Percentiles rank a stretch among this genome's conserved stretches.
phyloP scores from a whole-genome alignment of 2,113 vertebrate genomes.

The Cynocephalus volans region DNA sequence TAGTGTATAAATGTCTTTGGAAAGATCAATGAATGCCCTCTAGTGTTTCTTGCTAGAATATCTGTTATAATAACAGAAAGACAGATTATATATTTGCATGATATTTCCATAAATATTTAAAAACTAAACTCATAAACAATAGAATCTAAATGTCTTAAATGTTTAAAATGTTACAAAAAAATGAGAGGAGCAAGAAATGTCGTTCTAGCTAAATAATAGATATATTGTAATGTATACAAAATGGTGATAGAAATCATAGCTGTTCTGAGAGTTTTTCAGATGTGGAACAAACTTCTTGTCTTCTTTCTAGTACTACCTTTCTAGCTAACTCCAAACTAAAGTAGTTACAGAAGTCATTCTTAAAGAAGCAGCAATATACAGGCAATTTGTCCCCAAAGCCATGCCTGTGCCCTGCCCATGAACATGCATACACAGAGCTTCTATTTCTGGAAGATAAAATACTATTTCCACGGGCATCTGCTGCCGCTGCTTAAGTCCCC shows the following conservation, averaged over 20 bases:
- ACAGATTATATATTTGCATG: background rate
- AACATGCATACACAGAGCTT: background rate
- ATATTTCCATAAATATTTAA: conserved; percentile 54
- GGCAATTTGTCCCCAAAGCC: background rate
- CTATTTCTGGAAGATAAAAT: background rate
- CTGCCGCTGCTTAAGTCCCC: background rate
- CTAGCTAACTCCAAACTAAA: conserved; percentile 5
- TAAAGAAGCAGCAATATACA: conserved; percentile 15
- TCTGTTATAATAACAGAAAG: conserved; percentile 61
- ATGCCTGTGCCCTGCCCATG: background rate
- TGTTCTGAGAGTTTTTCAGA: background rate
- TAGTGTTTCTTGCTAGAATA: conserved; percentile 86
- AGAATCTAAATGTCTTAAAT: conserved; percentile 36
- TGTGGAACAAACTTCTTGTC: background rate
- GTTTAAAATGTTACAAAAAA: conserved; percentile 5
- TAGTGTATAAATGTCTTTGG: conserved; percentile 37
- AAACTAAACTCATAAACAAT: conserved; percentile 54
- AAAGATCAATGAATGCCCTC: conserved; percentile 88
- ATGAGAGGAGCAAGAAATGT: background rate
- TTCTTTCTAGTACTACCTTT: background rate
- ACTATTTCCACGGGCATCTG: background rate
- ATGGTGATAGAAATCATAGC: background rate
- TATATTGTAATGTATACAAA: background rate
- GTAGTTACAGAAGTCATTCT: background rate
- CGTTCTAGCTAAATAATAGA: background rate